Percentiles rank a stretch among this genome's conserved stretches.
Evolutionary conservation across 2,113 vertebrate genomes (phyloP).

Genomic region (Orthonyx spaldingii): DNA sequence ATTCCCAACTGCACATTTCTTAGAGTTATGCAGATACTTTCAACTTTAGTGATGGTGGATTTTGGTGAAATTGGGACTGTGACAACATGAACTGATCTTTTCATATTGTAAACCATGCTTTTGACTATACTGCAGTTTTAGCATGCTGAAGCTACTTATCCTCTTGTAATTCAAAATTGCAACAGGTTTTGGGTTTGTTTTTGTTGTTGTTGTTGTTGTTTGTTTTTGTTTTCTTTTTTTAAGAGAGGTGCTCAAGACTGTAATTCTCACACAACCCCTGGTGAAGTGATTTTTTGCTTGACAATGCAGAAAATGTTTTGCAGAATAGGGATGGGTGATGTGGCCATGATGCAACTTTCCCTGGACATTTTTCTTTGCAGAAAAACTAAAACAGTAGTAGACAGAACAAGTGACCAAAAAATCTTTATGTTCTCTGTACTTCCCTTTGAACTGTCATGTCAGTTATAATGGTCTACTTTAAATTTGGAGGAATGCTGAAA

Average conservation of each 20-base stretch:
- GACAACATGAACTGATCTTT: not conserved
- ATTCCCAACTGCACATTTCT: not conserved
- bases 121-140: not conserved
- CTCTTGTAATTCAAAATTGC: not conserved
- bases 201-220: too few species aligned
- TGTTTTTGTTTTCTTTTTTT: not conserved
- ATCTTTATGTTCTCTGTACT: not conserved
- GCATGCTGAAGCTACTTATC: not conserved
- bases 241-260: not conserved
- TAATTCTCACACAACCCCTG: not conserved
- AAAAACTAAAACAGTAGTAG: not conserved
- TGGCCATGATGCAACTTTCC: not conserved
- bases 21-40: not conserved
- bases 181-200: too few species aligned
- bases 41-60: accelerated
- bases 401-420: not conserved
- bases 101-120: not conserved
- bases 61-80: not conserved
- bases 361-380: not conserved
- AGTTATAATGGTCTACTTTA: not conserved
- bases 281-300: not conserved
- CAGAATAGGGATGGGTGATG: not conserved
- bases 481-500: not conserved
- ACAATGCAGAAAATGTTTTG: not conserved
- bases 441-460: not conserved